phyloP scores from a whole-genome alignment of 2,888 invertebrate species.

The Leptopterna dolabrata region DNA sequence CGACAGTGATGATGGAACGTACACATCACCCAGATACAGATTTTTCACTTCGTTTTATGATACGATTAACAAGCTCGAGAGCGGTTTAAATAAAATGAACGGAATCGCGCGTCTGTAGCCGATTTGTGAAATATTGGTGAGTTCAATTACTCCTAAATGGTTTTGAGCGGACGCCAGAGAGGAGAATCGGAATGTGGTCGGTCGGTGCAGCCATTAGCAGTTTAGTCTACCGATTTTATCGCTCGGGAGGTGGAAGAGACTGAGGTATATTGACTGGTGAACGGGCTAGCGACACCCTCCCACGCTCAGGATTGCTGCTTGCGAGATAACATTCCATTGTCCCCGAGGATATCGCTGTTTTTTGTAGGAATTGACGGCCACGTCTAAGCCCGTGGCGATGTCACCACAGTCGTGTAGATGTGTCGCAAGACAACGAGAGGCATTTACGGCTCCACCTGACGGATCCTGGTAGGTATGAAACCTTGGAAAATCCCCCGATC shows the following conservation, averaged over 20 bases:
- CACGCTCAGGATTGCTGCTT: not conserved
- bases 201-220: slow-evolving; percentile 3
- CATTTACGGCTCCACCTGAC: not conserved
- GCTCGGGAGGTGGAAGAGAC: not conserved
- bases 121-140: not conserved
- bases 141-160: not conserved
- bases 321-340: slow-evolving; percentile 3
- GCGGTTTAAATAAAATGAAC: not conserved
- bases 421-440: not conserved
- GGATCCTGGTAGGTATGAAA: not conserved
- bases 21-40: too few relatives aligned
- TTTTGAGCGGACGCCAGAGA: not conserved
- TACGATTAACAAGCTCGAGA: not conserved
- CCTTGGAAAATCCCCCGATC: not conserved
- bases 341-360: not conserved
- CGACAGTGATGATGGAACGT: too few relatives aligned
- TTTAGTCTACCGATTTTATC: slow-evolving; percentile 11
- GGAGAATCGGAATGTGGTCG: slow-evolving; percentile 1
- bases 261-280: not conserved
- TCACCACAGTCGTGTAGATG: not conserved
- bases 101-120: not conserved
- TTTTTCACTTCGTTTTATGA: too few relatives aligned
- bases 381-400: not conserved
- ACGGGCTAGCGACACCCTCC: not conserved
- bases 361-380: not conserved